Evolutionary conservation across 2,797 vertebrate species (phyloP), one percentile per base, ranked within the genome.

Genomic region (Epinephelus malabaricus): DNA sequence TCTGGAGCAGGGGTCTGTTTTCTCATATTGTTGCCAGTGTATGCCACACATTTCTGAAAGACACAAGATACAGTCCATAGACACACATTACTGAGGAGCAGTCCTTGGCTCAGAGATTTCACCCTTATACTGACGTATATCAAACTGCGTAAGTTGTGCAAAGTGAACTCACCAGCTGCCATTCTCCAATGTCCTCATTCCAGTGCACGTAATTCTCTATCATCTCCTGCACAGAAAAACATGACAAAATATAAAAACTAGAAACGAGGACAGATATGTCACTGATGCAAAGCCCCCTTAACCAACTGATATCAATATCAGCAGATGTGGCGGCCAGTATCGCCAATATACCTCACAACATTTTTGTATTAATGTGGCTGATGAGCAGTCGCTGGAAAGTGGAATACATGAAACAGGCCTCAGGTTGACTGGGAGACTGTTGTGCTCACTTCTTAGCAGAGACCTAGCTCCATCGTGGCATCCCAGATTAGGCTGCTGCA

Each of bases 101-200:
- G 18, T 23, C 27, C 9, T 27, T 17, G 12, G 54, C 18, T 40
- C 10, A 45, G 50, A 40, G 2, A 43, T 18, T 43, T 30, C 4
- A 50, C 0, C 2, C 38, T 56, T 30, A 15, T 25, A 25, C 0
- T 9, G 0, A 69, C 51, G 18, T 46, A 15, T 1, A 27, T 62
- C 2, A 15, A 56, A 78, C 23, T 5, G 11, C 30, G n/a, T 55
- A 27, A 27, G 13, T 30, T n/a, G 27, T 56, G 30, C 7, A 56
- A 34, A 47, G 38, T 70, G 38, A 72, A 72, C 97, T 95, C 91
- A 99, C 98, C 95, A 99, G 91, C 88, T 99, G 98, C 98, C 98
- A 99, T 69, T 99, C 98, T 76, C 98, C 98, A 74, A 99, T 99
- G 89, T 99, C 98, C 92, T 99, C 98, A n/a, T 99, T 99, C 98